Conservation (phyloP, 2,888 invertebrate species). For the Dryococelus australis region DNA sequence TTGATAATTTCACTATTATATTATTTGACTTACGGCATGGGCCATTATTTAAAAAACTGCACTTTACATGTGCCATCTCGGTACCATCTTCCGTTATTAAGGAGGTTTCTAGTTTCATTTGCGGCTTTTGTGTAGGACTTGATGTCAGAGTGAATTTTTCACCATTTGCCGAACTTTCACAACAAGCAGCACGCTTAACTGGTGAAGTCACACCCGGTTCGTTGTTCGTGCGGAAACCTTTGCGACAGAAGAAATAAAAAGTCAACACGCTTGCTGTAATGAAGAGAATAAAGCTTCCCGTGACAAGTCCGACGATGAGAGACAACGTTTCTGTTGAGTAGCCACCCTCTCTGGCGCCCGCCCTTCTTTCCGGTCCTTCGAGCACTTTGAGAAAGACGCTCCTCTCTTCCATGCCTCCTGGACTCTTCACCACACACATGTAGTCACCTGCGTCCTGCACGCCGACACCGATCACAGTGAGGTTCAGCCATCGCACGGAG, state of each 20-base stretch:
- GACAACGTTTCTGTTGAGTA: neutral
- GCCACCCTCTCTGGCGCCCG: neutral
- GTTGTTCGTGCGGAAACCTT: neutral
- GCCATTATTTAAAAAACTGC: constrained; percentile 6
- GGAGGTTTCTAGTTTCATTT: neutral
- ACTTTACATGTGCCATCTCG: neutral
- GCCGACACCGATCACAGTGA: constrained; percentile 71
- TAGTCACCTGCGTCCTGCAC: constrained; percentile 77
- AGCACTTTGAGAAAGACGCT: constrained; percentile 68
- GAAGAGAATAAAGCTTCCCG: neutral
- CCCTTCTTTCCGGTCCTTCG: neutral
- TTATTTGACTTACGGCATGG: neutral
- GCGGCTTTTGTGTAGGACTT: neutral
- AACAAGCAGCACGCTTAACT: neutral
- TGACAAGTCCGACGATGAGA: neutral
- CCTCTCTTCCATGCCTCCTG: constrained; percentile 79
- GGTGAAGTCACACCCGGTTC: neutral
- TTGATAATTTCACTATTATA: neutral
- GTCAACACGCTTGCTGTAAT: neutral
- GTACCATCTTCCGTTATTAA: neutral
- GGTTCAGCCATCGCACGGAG: constrained; percentile 66
- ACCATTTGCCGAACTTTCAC: neutral
- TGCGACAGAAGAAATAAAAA: neutral
- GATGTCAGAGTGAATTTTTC: neutral
- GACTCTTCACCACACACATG: constrained; percentile 81